Evolutionary conservation across 1,140 invertebrate species (phyloP), one percentile per base, ranked within the genome.

Genomic region (Lethrus apterus): DNA sequence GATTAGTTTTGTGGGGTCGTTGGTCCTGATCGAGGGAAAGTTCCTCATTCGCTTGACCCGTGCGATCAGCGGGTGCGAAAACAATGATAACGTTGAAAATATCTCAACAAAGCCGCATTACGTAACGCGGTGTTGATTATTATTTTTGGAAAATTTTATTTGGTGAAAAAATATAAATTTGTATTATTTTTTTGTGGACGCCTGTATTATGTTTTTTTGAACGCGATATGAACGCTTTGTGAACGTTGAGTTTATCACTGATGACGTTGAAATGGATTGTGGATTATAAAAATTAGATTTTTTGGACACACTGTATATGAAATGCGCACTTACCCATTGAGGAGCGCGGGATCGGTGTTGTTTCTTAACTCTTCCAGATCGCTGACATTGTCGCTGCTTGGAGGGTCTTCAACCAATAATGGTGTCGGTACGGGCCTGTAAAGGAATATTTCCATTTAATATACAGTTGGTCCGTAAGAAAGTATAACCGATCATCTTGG

Each of bases 261-360:
- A n/a, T 36, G 11, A 7, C 8, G n/a, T 24, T 41, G 38, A 7
- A 15, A 8, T 41, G 13, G 18, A 10, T 14, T 24, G 38, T 23
- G 20, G 15, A 21, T 21, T 23, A 21, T 18, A 41, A 23, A 8
- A 24, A 41, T 15, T 23, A 7, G 10, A n/a, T 4, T 41, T 41
- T 14, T 23, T 11, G 8, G 24, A 23, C 4, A 14, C 5, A 3
- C n/a, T 10, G 18, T 9, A 14, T n/a, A 24, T 42, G 26, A 30
- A 31, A 17, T 18, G 13, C n/a, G 7, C 3, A 56, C 59, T 63
- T 56, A 65, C 63, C 59, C 63, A 65, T 65, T 59, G 48, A 65
- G 63, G 55, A 62, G 54, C 52, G 57, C 57, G 53, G 62, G 56
- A 46, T 63, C 56, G 19, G 40, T 46, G 13, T 43, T 51, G 13